Evolutionary conservation across 2,113 vertebrate species (phyloP), one percentile per base, ranked within the genome.

Genomic region (Periophthalmus modestus): DNA sequence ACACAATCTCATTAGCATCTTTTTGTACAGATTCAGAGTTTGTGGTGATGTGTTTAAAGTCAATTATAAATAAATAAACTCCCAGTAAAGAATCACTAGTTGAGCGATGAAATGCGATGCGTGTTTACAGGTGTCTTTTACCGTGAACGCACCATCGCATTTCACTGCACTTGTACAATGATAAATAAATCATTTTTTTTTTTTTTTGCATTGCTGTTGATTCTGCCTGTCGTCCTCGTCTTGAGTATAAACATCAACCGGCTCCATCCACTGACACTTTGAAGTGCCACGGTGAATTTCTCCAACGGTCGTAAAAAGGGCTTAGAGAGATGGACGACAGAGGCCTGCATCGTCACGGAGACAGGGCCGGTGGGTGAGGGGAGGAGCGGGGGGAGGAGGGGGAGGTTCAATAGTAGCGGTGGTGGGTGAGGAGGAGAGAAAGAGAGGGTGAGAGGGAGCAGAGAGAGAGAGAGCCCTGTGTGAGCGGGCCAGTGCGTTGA

Each of bases 401-500:
- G 62, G 73, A 43, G 66, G 43, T 28, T 28, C 28, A 28, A 28
- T 28, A 28, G 28, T 28, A 28, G 28, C 28, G 28, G 28, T 3
- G 28, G 28, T 28, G 28, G 28, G 28, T 28, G 28, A 23, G 68
- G 33, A 50, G 11, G 66, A 66, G 66, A 58, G 72, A 54, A 61
- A 62, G 72, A 68, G 28, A 28, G 28, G 28, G 28, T 28, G 28
- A 28, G 57, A 63, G 73, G 43, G 78, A 73, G 79, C 43, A 61
- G 78, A 54, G 77, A 1, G 63, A 46, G 63, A 34, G 28, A 62
- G 79, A 33, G 78, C 71, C 73, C 74, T 88, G 82, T 77, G 89
- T 83, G 66, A 77, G 82, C 85, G 73, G 75, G 89, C 59, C 81
- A 14, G 73, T 69, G 78, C 72, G 70, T 84, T 91, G 92, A 91